A percentile compares a stretch with the other conserved stretches of the same genome.
phyloP scores from a whole-genome alignment of 2,113 vertebrate genomes.

The Vimba vimba region DNA sequence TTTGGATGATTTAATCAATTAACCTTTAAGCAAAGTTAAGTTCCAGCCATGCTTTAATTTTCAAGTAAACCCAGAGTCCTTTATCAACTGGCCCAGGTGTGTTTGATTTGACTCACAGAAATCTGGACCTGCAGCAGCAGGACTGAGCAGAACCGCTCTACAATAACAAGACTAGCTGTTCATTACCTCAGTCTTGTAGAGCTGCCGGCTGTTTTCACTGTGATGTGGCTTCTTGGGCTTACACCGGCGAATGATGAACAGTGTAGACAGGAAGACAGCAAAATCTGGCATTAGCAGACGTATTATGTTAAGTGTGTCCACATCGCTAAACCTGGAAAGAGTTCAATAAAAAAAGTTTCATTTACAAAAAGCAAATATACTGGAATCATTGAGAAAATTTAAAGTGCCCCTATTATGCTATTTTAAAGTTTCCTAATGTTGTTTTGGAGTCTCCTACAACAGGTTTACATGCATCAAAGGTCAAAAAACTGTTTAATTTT shows the following conservation, averaged over 20 bases:
- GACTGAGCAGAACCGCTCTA: background rate
- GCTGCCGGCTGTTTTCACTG: constrained; percentile 56
- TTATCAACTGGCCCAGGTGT: background rate
- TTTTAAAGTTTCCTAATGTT: too few species aligned
- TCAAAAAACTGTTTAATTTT: too few species aligned
- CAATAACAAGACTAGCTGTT: background rate
- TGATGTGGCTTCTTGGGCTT: constrained; percentile 62
- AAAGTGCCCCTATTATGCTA: too few species aligned
- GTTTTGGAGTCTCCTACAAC: too few species aligned
- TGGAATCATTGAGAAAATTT: background rate
- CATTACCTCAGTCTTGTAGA: constrained; percentile 65
- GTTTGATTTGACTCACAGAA: background rate
- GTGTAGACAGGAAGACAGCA: constrained; percentile 64
- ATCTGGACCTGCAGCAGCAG: too few species aligned
- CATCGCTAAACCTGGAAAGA: constrained; percentile 73
- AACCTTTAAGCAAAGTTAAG: background rate
- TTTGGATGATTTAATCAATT: background rate
- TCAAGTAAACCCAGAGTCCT: background rate
- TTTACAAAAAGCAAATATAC: background rate
- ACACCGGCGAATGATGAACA: constrained; percentile 68
- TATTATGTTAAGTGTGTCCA: constrained; percentile 68
- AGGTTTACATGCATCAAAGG: too few species aligned
- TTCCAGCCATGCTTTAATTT: background rate
- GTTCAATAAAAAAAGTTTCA: too few species aligned
- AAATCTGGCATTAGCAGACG: constrained; percentile 75